Base-by-base conservation (phyloP, 2,797 vertebrate species). In the Todus mexicanus region DNA sequence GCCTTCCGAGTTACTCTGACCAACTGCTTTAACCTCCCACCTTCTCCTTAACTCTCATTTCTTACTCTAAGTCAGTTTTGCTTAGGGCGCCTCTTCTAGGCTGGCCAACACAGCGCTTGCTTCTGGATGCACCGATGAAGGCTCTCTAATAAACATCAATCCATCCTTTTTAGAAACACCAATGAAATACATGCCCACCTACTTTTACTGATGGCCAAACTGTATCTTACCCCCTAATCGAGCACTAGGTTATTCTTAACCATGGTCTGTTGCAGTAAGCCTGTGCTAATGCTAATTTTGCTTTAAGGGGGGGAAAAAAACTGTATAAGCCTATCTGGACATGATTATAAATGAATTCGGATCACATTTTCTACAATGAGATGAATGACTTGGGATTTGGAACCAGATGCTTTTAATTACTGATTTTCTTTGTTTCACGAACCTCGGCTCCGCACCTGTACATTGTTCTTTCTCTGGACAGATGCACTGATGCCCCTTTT, bases 401-500 rank as follows among this genome's bases (percentile, higher is more conserved):
- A 81, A 87, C 25, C 94, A 96, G 89, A 85, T 96, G 89, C 65
- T 90, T 93, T 90, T 84, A 78, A 94, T 95, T 88, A 75, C 27
- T 26, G 45, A 7, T 76, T 70, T 63, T 92, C 93, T 96, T 96
- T 96, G 93, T 96, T 94, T 84, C 11, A 22, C 76, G 73, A 92
- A 87, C 63, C 91, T 86, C 95, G 61, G 84, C 21, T 38, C 87
- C 3, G 1, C 94, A 96, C 94, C 94, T 94, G 95, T 90, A 89
- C 89, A 93, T 96, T 96, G 91, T 96, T 95, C 92, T 75, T 57
- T 59, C 82, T 89, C 45, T 76, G 91, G 93, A 93, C 93, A 95
- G 87, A 95, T 94, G 96, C 92, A 95, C 94, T 84, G 94, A 96
- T 95, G 93, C 90, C 92, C 64, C 89, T 95, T 95, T 42, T 96